phyloP scores from a whole-genome alignment of 2,797 vertebrate species.

The Benthosema pterotum region DNA sequence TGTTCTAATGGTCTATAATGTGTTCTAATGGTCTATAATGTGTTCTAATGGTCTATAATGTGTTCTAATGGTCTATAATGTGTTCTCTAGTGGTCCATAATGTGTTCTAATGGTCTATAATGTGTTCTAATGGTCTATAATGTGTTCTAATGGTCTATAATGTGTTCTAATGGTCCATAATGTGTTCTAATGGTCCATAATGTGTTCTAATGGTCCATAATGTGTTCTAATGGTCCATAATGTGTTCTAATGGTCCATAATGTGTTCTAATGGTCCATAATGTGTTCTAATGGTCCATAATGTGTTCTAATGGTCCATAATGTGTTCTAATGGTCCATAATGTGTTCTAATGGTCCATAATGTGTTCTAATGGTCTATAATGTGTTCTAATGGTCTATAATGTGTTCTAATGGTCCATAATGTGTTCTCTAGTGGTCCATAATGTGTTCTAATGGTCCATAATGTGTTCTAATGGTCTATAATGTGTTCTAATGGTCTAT shows the following conservation, averaged over 20 bases:
- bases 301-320: slow-evolving; percentile 85
- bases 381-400: slow-evolving; percentile 85
- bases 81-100: slow-evolving; percentile 87
- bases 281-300: slow-evolving; percentile 85
- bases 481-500: slow-evolving; percentile 85
- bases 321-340: slow-evolving; percentile 85
- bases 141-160: slow-evolving; percentile 85
- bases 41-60: slow-evolving; percentile 85
- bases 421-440: slow-evolving; percentile 87
- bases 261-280: slow-evolving; percentile 85
- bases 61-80: slow-evolving; percentile 85
- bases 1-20: slow-evolving; percentile 85
- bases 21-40: slow-evolving; percentile 85
- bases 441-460: slow-evolving; percentile 85
- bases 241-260: slow-evolving; percentile 85
- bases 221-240: slow-evolving; percentile 85
- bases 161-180: slow-evolving; percentile 85
- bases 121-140: slow-evolving; percentile 85
- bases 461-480: slow-evolving; percentile 85
- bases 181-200: slow-evolving; percentile 85
- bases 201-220: slow-evolving; percentile 85
- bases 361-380: slow-evolving; percentile 85
- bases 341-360: slow-evolving; percentile 85
- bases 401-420: slow-evolving; percentile 85
- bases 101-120: slow-evolving; percentile 85